Conservation (phyloP, 1,140 invertebrate genomes). For the Mylabris phalerata region DNA sequence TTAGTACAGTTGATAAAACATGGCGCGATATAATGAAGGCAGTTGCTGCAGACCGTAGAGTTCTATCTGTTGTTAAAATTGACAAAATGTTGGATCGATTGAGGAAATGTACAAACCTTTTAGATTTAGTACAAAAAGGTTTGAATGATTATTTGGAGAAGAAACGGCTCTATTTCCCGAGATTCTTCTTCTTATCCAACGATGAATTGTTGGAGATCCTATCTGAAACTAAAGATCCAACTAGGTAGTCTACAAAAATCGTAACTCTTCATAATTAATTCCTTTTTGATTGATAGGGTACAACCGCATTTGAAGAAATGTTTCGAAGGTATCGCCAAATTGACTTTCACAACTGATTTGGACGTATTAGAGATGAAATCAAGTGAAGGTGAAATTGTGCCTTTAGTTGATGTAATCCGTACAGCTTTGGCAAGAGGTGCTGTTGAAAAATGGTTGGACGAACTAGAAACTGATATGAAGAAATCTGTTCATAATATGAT, state of each 20-base stretch:
- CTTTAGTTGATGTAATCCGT: constrained; percentile 71
- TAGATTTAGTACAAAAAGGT: constrained; percentile 87
- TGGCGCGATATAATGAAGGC: constrained; percentile 95
- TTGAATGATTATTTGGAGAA: constrained; percentile 93
- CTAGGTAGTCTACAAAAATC: constrained; percentile 49
- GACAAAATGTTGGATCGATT: constrained; percentile 90
- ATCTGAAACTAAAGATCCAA: constrained; percentile 95
- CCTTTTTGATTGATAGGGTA: constrained; percentile 52
- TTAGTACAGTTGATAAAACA: constrained; percentile 87
- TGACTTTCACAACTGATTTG: constrained; percentile 79
- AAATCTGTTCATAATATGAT: constrained; percentile 72
- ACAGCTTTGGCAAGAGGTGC: constrained; percentile 85
- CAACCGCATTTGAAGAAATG: constrained; percentile 98
- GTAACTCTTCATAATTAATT: neutral
- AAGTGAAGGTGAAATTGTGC: constrained; percentile 78
- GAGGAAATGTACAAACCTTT: constrained; percentile 78
- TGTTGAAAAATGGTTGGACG: constrained; percentile 94
- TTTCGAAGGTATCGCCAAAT: constrained; percentile 84
- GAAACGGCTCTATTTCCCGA: constrained; percentile 87
- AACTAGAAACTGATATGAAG: constrained; percentile 88
- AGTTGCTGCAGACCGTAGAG: constrained; percentile 68
- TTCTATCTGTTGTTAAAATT: constrained; percentile 80
- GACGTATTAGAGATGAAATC: constrained; percentile 89
- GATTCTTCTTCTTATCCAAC: constrained; percentile 97
- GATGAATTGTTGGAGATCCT: constrained; percentile 94